A percentile compares a stretch with the other conserved stretches of the same genome.
Evolutionary conservation across 2,113 vertebrate genomes (phyloP).

Genomic region (Meleagris gallopavo): DNA sequence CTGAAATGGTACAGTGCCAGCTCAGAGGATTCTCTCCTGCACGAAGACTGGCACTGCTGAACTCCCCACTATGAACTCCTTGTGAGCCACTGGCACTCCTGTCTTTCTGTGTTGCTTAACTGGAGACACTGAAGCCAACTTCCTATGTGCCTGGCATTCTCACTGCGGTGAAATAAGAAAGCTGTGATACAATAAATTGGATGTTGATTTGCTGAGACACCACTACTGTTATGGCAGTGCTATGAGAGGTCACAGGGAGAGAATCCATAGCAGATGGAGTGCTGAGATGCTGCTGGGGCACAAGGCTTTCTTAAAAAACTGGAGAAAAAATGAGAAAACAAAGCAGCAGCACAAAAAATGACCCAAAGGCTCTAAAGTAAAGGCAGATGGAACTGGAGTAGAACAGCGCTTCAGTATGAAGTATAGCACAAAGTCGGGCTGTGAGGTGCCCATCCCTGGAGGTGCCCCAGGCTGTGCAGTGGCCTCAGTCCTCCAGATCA

Average conservation of each 20-base stretch:
- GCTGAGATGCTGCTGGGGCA: background rate
- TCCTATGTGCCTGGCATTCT: rapidly evolving
- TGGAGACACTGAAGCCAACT: background rate
- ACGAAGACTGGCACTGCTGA: background rate
- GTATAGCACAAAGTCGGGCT: background rate
- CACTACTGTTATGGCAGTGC: rapidly evolving
- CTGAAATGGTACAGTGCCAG: rapidly evolving
- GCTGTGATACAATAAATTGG: background rate
- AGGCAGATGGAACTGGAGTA: background rate
- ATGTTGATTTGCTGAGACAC: background rate
- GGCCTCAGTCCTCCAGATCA: background rate
- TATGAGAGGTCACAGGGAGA: background rate
- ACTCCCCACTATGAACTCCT: background rate
- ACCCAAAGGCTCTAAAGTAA: background rate
- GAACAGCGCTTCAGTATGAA: background rate
- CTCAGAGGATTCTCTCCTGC: background rate
- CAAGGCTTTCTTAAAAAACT: background rate
- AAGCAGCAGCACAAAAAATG: background rate
- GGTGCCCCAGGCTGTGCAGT: background rate
- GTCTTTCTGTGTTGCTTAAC: background rate
- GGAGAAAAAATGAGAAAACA: background rate
- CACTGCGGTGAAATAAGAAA: background rate
- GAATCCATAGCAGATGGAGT: background rate
- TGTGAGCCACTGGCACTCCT: background rate
- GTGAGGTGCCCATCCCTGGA: background rate